These are phyloP conservation scores for Mnemiopsis leidyi DNA, from an alignment of 37 sponge, comb jelly and placozoan genomes.

Conservation along the genomic window DNA sequence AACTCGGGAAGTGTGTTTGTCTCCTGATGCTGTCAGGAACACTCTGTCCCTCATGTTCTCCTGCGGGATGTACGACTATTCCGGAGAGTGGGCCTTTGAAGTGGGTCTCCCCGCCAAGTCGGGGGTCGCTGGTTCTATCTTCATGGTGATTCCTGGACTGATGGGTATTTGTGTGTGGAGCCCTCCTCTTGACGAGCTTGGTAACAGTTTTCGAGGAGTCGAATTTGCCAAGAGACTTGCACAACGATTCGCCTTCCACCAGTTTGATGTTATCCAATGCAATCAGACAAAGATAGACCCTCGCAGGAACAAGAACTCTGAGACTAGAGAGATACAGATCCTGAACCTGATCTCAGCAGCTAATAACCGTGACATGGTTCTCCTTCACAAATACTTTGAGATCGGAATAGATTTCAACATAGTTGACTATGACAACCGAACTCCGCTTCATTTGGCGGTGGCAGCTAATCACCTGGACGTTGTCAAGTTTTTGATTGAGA, in stretches of 20 bases:
- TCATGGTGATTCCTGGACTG: constrained; percentile 67
- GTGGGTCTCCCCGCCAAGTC: constrained; percentile 70
- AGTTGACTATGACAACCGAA: constrained; percentile 66
- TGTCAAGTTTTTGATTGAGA: constrained; percentile 56
- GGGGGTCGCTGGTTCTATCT: constrained; percentile 65
- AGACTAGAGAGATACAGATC: neutral
- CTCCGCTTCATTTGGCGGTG: constrained; percentile 66
- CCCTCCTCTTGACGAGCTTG: constrained; percentile 64
- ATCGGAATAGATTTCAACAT: constrained; percentile 65
- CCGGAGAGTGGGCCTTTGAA: constrained; percentile 68
- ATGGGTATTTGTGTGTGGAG: constrained; percentile 69
- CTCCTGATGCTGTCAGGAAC: constrained; percentile 55
- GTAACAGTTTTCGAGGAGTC: constrained; percentile 66
- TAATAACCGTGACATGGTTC: constrained; percentile 56
- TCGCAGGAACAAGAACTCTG: neutral
- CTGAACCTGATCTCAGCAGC: constrained; percentile 58
- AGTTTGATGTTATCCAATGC: constrained; percentile 35
- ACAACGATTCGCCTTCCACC: constrained; percentile 66
- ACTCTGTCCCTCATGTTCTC: constrained; percentile 68
- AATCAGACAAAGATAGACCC: constrained; percentile 63
- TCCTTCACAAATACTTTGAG: constrained; percentile 35
- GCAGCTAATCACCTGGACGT: constrained; percentile 51
- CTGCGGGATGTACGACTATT: constrained; percentile 68
- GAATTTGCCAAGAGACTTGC: constrained; percentile 65
- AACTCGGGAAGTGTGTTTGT: constrained; percentile 55